phyloP scores from a whole-genome alignment of 92 coral and sea anemone genomes.

The Nematostella vectensis region DNA sequence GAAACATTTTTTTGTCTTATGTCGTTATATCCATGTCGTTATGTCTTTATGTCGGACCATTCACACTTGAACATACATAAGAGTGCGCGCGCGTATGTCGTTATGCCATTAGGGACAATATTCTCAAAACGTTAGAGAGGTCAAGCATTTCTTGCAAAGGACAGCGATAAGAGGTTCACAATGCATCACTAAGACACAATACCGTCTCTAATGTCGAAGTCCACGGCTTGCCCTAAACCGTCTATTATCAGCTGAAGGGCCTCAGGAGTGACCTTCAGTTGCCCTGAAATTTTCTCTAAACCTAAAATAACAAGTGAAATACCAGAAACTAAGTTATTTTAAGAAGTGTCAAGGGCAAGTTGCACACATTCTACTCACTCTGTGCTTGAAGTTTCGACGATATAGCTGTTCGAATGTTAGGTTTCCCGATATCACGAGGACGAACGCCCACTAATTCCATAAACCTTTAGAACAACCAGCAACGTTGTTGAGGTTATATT shows the following conservation, averaged over 20 bases:
- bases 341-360: neutral
- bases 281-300: too few relatives aligned
- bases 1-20: too few relatives aligned
- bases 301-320: neutral
- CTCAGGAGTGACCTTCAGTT: constrained; percentile 39
- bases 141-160: too few relatives aligned
- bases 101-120: too few relatives aligned
- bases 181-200: neutral
- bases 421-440: constrained; percentile 54
- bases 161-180: too few relatives aligned
- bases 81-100: too few relatives aligned
- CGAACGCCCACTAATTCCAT: constrained; percentile 39
- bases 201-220: constrained; percentile 86
- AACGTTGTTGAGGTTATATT: too few relatives aligned
- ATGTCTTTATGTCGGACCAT: too few relatives aligned
- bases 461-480: constrained; percentile 32
- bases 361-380: constrained; percentile 29
- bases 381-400: constrained; percentile 13
- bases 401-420: constrained; percentile 42
- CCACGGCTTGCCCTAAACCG: constrained; percentile 72
- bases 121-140: too few relatives aligned
- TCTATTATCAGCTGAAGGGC: constrained; percentile 65
- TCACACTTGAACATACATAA: too few relatives aligned
- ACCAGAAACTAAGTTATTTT: neutral
- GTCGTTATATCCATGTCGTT: too few relatives aligned